Evolutionary conservation across 2,797 vertebrate genomes (phyloP), one percentile per base, ranked within the genome.

Genomic region (Malacoctenus gilli): DNA sequence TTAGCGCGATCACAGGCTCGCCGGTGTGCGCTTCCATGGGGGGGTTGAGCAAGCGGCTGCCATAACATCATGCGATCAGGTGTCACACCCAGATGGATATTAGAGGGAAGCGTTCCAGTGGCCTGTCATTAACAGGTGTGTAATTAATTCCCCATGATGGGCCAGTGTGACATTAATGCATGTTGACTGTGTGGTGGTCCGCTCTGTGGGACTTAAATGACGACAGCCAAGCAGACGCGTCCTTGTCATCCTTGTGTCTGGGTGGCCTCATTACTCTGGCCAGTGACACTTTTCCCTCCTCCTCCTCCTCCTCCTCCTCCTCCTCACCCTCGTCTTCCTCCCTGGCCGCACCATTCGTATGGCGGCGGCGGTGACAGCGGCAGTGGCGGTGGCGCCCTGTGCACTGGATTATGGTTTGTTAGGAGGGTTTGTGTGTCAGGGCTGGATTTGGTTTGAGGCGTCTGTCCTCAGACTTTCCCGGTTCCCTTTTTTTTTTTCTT

Each of bases 91-190:
- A 87, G 85, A 86, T 83, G 85, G 86, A 75, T 77, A 84, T 85
- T 84, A 86, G 77, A 59, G 79, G 54, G 64, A 83, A 62, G 13
- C 40, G 74, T 82, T 86, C 77, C 72, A 62, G 61, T 66, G 72
- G 65, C 67, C 81, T 68, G 84, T 87, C 86, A 89, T 92, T 91
- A 92, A 85, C 83, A 89, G 88, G 85, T 89, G 84, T 89, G 84
- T 87, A 90, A 92, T 92, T 89, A 92, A 90, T 90, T 88, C 77
- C 71, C 82, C 65, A 69, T 85, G 83, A 88, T 88, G 64, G 82
- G 78, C 69, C 68, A 30, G 72, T 62, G 82, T 89, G 88, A 91
- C 86, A 81, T 82, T 91, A 91, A 91, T 89, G 82, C 69, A 49
- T 62, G 76, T 57, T 84, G 89, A 89, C 86, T 85, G 76, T 73